Conservation (phyloP, 2,113 vertebrate species). For the Thunnus thynnus region DNA sequence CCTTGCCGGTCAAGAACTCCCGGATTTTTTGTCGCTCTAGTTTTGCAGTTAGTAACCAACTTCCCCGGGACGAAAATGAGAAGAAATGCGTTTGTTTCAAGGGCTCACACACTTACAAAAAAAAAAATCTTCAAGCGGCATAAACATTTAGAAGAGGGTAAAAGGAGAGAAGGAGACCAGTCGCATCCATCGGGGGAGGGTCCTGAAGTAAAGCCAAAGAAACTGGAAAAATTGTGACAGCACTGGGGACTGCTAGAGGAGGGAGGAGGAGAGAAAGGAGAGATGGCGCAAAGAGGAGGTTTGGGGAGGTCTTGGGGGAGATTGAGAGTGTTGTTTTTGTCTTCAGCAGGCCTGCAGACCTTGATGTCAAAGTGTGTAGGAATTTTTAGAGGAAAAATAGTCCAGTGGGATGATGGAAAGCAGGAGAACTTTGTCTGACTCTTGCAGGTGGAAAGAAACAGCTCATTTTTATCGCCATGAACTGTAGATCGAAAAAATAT, state of each 20-base stretch:
- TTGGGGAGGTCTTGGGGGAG: conserved; percentile 12
- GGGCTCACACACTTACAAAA: not conserved
- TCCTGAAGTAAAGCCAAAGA: conserved; percentile 47
- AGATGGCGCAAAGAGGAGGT: conserved; percentile 10
- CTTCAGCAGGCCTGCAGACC: not conserved
- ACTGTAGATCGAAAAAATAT: not conserved
- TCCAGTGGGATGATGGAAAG: conserved; percentile 38
- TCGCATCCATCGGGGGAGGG: conserved; percentile 67
- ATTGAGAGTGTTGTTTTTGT: conserved; percentile 34
- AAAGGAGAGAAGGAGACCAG: not conserved
- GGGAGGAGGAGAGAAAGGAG: conserved; percentile 25
- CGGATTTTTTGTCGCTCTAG: not conserved
- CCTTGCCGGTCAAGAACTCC: conserved; percentile 36
- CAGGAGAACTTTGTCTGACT: not conserved
- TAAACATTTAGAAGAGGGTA: conserved; percentile 48
- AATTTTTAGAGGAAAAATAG: conserved; percentile 2
- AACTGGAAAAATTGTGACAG: conserved; percentile 70
- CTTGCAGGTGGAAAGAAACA: conserved; percentile 19
- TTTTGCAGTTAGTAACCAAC: not conserved
- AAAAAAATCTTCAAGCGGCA: conserved; percentile 2
- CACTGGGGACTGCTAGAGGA: conserved; percentile 34
- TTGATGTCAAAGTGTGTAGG: conserved; percentile 5
- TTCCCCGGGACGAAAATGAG: not conserved
- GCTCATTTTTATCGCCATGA: not conserved
- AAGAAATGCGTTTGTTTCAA: not conserved